Base-by-base conservation (phyloP, 2,797 vertebrate species). In the Psittacula echo region DNA sequence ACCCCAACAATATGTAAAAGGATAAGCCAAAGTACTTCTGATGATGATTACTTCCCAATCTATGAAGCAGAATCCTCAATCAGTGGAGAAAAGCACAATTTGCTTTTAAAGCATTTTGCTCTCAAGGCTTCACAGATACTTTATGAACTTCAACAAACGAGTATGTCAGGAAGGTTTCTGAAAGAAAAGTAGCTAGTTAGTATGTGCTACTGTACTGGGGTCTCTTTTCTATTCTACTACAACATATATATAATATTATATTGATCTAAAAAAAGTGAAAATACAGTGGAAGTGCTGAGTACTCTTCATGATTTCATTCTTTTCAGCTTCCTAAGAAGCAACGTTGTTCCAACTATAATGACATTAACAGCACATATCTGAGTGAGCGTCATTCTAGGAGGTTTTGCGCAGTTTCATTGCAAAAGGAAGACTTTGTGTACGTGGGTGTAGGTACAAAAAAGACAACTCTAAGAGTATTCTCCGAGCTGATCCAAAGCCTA, bases 401-500 rank as follows among this genome's bases (percentile, higher is more conserved):
- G 71, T 79, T 96, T 87, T 64, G 68, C 13, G 22, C 68, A 32
- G 84, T 71, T 70, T 89, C 60, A 74, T 2, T 34, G 83, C 10
- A 61, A 84, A 93, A 83, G 79, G 95, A 87, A 81, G 88, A 80
- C 90, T 53, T 47, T 86, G 80, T 22, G 5, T 51, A 66, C 5
- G 94, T 96, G 94, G 95, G 96, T 6, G 94, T 82, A 92, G 91
- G 80, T 83, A 91, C 62, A 70, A 83, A 90, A 85, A 85, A 64
- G 87, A 87, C 79, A 97, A 95, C 92, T 92, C 48, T 93, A 96
- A 96, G 93, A 92, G 93, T 5, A 93, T 94, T 85, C 71, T 84
- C 75, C 0, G 0, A 76, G 88, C 81, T 95, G 92, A 96, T 92
- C 94, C 93, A 94, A 96, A 95, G 94, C 95, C 93, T 92, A 95